Percentiles rank a stretch among this genome's conserved stretches.
Conservation (phyloP, 2,888 invertebrate genomes). For the Clunio marinus region DNA sequence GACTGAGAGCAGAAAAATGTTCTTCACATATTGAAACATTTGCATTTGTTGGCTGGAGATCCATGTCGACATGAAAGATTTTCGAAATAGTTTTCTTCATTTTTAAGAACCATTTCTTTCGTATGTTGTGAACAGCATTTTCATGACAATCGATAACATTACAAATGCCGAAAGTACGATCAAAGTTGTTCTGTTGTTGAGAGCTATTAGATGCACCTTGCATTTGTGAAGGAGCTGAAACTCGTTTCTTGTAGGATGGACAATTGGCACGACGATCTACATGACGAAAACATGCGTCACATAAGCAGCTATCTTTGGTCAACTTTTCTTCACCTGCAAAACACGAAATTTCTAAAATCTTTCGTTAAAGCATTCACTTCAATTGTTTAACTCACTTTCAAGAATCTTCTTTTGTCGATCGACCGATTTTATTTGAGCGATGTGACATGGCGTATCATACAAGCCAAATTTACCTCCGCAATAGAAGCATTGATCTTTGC, state of each 20-base stretch:
- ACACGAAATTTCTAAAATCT: no score
- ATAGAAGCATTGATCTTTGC: slow-evolving; percentile 81
- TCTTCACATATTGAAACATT: slow-evolving; percentile 64
- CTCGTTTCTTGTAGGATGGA: slow-evolving; percentile 58
- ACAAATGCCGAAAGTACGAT: slow-evolving; percentile 50
- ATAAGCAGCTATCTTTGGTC: slow-evolving; percentile 77
- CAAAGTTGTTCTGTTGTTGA: slow-evolving; percentile 33
- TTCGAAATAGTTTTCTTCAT: slow-evolving; percentile 65
- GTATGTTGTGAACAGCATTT: slow-evolving; percentile 60
- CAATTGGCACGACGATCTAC: slow-evolving; percentile 77
- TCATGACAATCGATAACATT: slow-evolving; percentile 62
- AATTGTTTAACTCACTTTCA: slow-evolving; percentile 56
- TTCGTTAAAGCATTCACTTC: not conserved
- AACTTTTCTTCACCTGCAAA: slow-evolving; percentile 73
- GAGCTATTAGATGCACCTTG: not conserved
- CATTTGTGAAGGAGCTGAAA: slow-evolving; percentile 46
- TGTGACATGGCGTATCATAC: slow-evolving; percentile 81
- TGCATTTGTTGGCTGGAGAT: slow-evolving; percentile 55
- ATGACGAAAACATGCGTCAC: slow-evolving; percentile 82
- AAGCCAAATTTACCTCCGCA: slow-evolving; percentile 84
- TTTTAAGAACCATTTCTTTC: slow-evolving; percentile 69
- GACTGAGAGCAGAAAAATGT: slow-evolving; percentile 67
- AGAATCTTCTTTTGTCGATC: slow-evolving; percentile 78
- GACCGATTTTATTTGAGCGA: slow-evolving; percentile 77
- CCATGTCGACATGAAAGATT: slow-evolving; percentile 60